These are phyloP conservation scores for Mechanitis mazaeus DNA, from an alignment of 2,888 invertebrate genomes.

Conservation along the genomic window DNA sequence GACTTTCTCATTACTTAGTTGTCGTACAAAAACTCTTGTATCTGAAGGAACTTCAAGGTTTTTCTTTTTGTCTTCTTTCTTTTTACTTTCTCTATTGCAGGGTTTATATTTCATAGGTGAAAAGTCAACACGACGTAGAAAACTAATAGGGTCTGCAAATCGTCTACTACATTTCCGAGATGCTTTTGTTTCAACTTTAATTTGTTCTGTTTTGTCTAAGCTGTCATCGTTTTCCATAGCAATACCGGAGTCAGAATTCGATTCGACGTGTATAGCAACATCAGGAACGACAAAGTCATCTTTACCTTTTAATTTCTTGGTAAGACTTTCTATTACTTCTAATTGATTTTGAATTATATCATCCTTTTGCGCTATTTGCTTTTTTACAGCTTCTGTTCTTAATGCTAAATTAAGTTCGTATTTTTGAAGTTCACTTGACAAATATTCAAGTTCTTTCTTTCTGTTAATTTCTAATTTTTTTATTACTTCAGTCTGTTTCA, in stretches of 20 bases:
- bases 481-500: conserved; percentile 60
- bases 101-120: conserved; percentile 72
- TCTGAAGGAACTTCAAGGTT: conserved; percentile 55
- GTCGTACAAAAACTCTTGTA: conserved; percentile 45
- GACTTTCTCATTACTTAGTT: conserved; percentile 53
- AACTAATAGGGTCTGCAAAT: conserved; percentile 69
- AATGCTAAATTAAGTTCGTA: conserved; percentile 65
- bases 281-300: conserved; percentile 51
- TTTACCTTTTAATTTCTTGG: conserved; percentile 47
- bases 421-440: conserved; percentile 64
- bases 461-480: conserved; percentile 66
- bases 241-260: conserved; percentile 70
- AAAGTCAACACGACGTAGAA: conserved; percentile 66
- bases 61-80: conserved; percentile 65
- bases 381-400: conserved; percentile 58
- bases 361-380: conserved; percentile 64
- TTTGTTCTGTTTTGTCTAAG: conserved; percentile 44
- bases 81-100: conserved; percentile 47
- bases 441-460: conserved; percentile 65
- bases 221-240: conserved; percentile 64
- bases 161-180: conserved; percentile 62
- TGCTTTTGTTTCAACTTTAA: conserved; percentile 52
- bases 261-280: conserved; percentile 56
- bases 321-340: conserved; percentile 58
- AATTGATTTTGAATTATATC: conserved; percentile 58